Base-by-base conservation (phyloP, 2,888 invertebrate species). In the Tuta absoluta region DNA sequence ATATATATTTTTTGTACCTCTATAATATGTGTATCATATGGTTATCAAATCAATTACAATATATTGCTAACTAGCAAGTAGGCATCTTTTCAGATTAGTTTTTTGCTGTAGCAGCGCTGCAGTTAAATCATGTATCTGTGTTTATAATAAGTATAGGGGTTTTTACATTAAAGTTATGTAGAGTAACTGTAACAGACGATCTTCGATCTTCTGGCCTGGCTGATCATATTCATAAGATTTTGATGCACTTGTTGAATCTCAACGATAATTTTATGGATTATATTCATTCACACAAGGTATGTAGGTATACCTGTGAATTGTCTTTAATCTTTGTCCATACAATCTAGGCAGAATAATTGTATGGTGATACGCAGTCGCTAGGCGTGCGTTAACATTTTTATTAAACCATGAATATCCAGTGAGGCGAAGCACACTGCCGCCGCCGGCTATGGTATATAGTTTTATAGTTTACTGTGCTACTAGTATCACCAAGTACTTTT, bases 311-410 rank as follows among this genome's bases (percentile, higher is more conserved):
- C 17, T 45, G 17, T 45, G 17, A 2, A 53, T 53, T 53, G 51
- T 53, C 23, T 23, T 53, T 17, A 17, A 3, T 17, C 45, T 45
- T 1, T 21, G 51, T 21, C 21, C 21, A 17, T 56, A 56, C 56
- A 24, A 17, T 56, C 56, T 56, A 56, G 56, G 69, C 68, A 67
- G 67, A 56, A 68, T 74, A 70, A 74, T 76, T 72, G 68, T 74
- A 67, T 72, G 72, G 68, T 68, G 66, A 71, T 71, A 68, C 62
- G 68, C 72, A 71, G 71, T 70, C 72, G 62, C 17, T 59, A 51
- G 66, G 57, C 63, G 19, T 56, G 66, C 65, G 65, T 75, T 75
- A 71, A 74, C 75, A 78, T 79, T 76, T 75, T 73, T 78, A 79
- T 80, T 77, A 75, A 78, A 74, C 69, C 64, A 71, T 71, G 67